Conservation (phyloP, 2,888 invertebrate species). For the Drosophila mayaguana region DNA sequence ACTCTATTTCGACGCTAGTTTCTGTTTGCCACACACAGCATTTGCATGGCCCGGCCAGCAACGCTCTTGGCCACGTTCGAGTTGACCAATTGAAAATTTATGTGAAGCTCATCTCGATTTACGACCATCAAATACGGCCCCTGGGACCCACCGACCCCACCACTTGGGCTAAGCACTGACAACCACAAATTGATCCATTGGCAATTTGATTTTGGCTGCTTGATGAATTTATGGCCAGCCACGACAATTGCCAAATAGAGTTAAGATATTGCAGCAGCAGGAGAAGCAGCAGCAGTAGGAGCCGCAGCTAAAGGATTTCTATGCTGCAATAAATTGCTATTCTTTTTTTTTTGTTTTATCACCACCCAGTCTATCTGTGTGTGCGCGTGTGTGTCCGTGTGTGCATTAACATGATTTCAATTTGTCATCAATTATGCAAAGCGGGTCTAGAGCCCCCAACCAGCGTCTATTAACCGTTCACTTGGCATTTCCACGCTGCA, state of each 20-base stretch:
- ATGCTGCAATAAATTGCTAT: constrained; percentile 28
- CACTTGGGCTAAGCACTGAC: constrained; percentile 60
- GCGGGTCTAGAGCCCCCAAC: constrained; percentile 66
- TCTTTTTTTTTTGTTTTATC: neutral
- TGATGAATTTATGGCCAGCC: constrained; percentile 74
- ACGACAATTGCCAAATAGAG: constrained; percentile 34
- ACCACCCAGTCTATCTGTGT: neutral
- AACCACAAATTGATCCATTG: constrained; percentile 77
- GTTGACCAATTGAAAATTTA: constrained; percentile 77
- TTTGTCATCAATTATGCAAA: constrained; percentile 85
- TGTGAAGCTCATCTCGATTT: constrained; percentile 75
- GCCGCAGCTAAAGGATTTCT: constrained; percentile 29
- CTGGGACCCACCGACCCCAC: constrained; percentile 30
- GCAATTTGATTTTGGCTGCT: constrained; percentile 68
- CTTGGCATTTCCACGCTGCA: constrained; percentile 8
- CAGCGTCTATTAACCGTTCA: constrained; percentile 7
- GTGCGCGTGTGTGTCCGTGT: neutral
- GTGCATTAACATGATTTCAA: constrained; percentile 83
- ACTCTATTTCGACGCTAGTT: neutral
- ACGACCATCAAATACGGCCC: constrained; percentile 74
- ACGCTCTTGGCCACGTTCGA: constrained; percentile 15
- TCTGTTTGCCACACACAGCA: neutral
- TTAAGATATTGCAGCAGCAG: neutral
- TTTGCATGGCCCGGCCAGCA: constrained; percentile 3
- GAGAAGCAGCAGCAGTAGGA: no score